Evolutionary conservation across 2,797 vertebrate genomes (phyloP), one percentile per base, ranked within the genome.

Genomic region (Lepilemur septentrionalis): DNA sequence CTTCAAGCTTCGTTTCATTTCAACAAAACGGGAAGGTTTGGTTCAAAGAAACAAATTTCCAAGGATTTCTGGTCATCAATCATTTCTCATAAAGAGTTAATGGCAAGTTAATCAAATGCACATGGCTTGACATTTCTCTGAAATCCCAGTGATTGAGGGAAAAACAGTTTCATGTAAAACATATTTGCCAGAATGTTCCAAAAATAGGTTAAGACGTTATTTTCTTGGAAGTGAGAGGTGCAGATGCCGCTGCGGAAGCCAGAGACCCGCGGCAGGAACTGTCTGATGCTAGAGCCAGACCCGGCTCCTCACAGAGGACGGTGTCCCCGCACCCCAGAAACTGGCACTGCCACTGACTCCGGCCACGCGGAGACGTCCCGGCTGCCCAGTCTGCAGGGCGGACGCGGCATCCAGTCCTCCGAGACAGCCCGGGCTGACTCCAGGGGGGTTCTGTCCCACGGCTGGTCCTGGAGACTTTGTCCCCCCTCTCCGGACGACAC

Each of bases 111-210:
- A 38, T 38, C 38, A 38, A 38, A 38, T 38, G 38, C 38, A 38
- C 38, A 63, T 96, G 96, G n/a, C 8, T 41, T n/a, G 18, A 38
- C 15, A 35, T 93, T 91, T 84, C 70, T 90, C 41, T 89, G 88
- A 57, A 84, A 91, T 63, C 2, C 38, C 81, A 65, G n/a, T 46
- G 86, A 79, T 4, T 48, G 87, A 96, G 67, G 78, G 88, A 46
- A 82, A 96, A 92, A 55, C 38, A 92, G 32, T 80, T 81, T 48
- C 67, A 69, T 78, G 61, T 75, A 70, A 69, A 87, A 48, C 23
- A 25, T 32, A 76, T 35, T 96, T 96, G 92, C 93, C 95, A 96
- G 90, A 79, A 35, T n/a, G 41, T 94, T 93, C 94, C 61, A 94
- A 91, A 96, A 96, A 55, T 17, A 87, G 70, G 89, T 48, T 55